phyloP scores from a whole-genome alignment of 2,113 vertebrate species.

The Epinephelus lanceolatus region DNA sequence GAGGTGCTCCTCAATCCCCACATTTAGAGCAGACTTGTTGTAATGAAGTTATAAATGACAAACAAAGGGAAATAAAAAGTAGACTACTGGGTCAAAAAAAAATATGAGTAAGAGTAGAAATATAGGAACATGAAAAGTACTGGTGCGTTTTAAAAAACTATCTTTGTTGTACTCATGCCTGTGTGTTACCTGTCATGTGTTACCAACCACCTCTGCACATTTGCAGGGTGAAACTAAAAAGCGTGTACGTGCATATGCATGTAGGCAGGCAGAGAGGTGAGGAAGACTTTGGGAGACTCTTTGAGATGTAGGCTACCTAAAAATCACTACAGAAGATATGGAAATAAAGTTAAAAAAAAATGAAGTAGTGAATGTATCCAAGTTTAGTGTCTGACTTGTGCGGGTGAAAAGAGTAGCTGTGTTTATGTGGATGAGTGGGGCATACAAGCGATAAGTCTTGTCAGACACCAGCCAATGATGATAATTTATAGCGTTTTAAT shows the following conservation, averaged over 20 bases:
- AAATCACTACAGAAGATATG: neutral
- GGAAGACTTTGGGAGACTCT: neutral
- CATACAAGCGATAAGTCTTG: slow-evolving; percentile 55
- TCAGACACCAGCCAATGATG: slow-evolving; percentile 57
- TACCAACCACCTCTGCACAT: slow-evolving; percentile 27
- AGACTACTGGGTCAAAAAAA: no score
- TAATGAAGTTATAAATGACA: no score
- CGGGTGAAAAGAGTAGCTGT: slow-evolving; percentile 53
- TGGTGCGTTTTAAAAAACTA: no score
- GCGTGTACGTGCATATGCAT: neutral
- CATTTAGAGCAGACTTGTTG: no score
- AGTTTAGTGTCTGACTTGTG: slow-evolving; percentile 35
- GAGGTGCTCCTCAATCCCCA: no score
- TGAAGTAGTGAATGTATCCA: neutral
- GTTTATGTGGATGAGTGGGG: slow-evolving; percentile 61
- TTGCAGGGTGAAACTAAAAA: slow-evolving; percentile 38
- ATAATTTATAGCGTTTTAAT: slow-evolving; percentile 69
- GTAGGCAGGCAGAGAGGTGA: neutral
- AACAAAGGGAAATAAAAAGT: no score
- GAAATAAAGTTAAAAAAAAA: neutral
- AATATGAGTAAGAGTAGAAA: no score
- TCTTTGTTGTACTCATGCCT: no score
- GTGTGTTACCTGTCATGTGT: no score
- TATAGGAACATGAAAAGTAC: no score
- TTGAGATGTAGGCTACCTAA: neutral